Conservation (phyloP, 1,140 invertebrate genomes). For the Pectinophora gossypiella region DNA sequence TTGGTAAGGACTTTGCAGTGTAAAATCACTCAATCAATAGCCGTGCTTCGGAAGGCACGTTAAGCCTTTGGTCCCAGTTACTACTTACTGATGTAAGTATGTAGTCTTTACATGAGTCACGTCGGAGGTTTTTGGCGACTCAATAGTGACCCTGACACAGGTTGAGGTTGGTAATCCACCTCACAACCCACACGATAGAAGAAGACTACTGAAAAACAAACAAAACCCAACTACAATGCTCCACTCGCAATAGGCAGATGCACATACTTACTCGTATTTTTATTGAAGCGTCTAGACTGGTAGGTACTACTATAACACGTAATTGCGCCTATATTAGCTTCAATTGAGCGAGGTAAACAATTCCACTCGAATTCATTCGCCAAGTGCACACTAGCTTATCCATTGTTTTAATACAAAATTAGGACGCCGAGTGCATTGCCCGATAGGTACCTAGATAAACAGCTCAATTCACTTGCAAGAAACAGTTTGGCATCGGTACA, state of each 20-base stretch:
- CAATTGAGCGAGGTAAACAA: not conserved
- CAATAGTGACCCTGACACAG: too few species aligned
- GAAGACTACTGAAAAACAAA: too few species aligned
- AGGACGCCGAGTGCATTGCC: conserved; percentile 24
- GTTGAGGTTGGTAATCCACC: too few species aligned
- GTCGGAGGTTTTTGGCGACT: too few species aligned
- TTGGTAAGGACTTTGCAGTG: too few species aligned
- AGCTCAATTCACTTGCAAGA: conserved; percentile 9
- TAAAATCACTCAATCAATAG: too few species aligned
- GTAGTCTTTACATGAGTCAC: too few species aligned
- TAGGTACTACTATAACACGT: not conserved
- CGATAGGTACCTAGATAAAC: conserved; percentile 18
- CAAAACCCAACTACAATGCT: too few species aligned
- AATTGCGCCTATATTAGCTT: not conserved
- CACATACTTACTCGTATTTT: not conserved
- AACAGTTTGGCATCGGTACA: conserved; percentile 20
- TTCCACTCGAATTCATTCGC: not conserved
- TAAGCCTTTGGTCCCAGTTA: too few species aligned
- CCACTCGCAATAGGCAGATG: not conserved
- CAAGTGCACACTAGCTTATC: not conserved
- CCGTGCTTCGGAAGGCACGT: too few species aligned
- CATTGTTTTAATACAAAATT: conserved; percentile 13
- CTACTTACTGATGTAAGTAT: too few species aligned
- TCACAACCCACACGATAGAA: too few species aligned
- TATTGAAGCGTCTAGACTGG: not conserved